Evolutionary conservation across 1,140 invertebrate species (phyloP).

Genomic region (Diabrotica undecimpunctata): DNA sequence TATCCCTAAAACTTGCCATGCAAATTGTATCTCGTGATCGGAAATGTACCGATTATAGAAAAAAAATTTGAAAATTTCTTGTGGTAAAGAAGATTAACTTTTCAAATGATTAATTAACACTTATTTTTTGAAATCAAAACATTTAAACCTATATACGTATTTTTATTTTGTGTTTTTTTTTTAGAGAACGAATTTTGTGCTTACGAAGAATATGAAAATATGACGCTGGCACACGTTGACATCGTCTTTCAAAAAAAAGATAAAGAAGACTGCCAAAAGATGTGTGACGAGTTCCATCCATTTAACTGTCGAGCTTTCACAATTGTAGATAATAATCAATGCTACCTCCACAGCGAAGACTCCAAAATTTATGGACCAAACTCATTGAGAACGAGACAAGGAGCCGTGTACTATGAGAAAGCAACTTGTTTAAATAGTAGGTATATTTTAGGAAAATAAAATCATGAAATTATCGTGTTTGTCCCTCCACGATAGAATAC

Average conservation of each 20-base stretch:
- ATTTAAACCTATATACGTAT: too few species aligned
- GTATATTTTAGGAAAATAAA: too few species aligned
- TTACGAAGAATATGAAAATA: slow-evolving; percentile 45
- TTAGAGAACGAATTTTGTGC: slow-evolving; percentile 38
- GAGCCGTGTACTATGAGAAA: slow-evolving; percentile 49
- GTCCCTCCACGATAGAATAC: too few species aligned
- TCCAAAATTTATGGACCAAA: slow-evolving; percentile 51
- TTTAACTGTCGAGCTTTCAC: slow-evolving; percentile 44
- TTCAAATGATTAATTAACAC: too few species aligned
- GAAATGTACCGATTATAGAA: too few species aligned
- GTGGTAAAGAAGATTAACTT: too few species aligned
- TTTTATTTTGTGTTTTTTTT: slow-evolving; percentile 9
- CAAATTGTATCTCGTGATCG: too few species aligned
- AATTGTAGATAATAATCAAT: slow-evolving; percentile 32
- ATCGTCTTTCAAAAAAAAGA: slow-evolving; percentile 29
- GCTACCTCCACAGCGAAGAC: slow-evolving; percentile 52
- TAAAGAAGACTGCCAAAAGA: slow-evolving; percentile 39
- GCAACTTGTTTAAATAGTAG: slow-evolving; percentile 53
- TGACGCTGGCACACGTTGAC: slow-evolving; percentile 36
- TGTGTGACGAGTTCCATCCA: slow-evolving; percentile 33
- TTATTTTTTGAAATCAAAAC: too few species aligned
- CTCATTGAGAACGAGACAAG: slow-evolving; percentile 40
- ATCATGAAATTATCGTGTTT: too few species aligned
- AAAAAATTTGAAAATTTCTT: too few species aligned
- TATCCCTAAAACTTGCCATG: too few species aligned